Conservation (phyloP, 1,140 invertebrate genomes). For the Euura lappo region DNA sequence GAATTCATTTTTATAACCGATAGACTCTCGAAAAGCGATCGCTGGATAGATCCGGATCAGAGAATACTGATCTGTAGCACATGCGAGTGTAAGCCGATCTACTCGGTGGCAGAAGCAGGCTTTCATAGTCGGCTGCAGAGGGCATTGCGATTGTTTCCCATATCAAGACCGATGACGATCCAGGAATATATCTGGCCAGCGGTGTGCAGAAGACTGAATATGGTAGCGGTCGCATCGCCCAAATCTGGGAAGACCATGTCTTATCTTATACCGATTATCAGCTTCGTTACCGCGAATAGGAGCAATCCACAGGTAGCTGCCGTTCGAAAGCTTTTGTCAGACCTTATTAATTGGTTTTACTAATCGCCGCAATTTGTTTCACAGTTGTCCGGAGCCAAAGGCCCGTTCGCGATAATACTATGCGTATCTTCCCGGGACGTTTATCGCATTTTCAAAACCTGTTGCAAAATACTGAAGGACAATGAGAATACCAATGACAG, state of each 20-base stretch:
- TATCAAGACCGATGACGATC: slow-evolving; percentile 36
- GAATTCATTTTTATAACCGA: not conserved
- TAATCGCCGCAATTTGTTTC: slow-evolving; percentile 11
- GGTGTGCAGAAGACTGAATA: slow-evolving; percentile 44
- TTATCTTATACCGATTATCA: slow-evolving; percentile 44
- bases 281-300: slow-evolving; percentile 30
- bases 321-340: not conserved
- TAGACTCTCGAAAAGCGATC: not conserved
- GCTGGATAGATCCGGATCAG: slow-evolving; percentile 17
- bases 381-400: slow-evolving; percentile 24
- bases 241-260: slow-evolving; percentile 51
- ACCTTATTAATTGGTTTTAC: not conserved
- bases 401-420: slow-evolving; percentile 43
- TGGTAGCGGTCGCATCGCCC: slow-evolving; percentile 44
- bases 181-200: slow-evolving; percentile 57
- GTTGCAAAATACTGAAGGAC: slow-evolving; percentile 29
- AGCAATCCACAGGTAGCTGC: slow-evolving; percentile 28
- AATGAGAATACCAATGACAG: slow-evolving; percentile 28
- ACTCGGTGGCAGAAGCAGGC: slow-evolving; percentile 31
- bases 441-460: slow-evolving; percentile 34
- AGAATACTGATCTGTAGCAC: slow-evolving; percentile 45
- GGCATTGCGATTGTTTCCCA: slow-evolving; percentile 25
- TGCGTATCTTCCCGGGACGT: slow-evolving; percentile 47
- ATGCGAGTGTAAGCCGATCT: slow-evolving; percentile 32
- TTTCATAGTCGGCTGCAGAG: slow-evolving; percentile 44